Evolutionary conservation across 1,140 invertebrate genomes (phyloP).

Genomic region (Drosophila trapezifrons): DNA sequence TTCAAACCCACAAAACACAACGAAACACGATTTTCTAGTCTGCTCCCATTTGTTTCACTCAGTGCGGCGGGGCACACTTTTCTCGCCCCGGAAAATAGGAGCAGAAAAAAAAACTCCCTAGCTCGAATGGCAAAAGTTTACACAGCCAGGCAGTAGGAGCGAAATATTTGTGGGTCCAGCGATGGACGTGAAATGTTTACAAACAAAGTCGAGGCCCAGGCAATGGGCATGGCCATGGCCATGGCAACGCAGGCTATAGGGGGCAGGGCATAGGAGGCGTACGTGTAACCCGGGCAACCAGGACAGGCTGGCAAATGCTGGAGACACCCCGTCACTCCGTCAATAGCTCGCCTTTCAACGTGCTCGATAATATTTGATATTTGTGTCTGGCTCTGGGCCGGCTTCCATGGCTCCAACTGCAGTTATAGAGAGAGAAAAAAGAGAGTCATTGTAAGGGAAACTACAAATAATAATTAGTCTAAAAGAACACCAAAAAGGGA

Average conservation of each 20-base stretch:
- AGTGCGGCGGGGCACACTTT: conserved; percentile 42
- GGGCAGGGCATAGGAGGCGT: conserved; percentile 20
- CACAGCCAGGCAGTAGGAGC: conserved; percentile 47
- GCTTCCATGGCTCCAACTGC: conserved; percentile 24
- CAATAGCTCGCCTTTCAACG: conserved; percentile 58
- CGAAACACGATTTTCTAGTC: conserved; percentile 55
- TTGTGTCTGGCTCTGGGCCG: conserved; percentile 38
- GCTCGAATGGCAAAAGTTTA: conserved; percentile 77
- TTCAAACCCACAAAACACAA: conserved; percentile 50
- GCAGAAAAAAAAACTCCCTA: conserved; percentile 25
- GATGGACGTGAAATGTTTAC: conserved; percentile 81
- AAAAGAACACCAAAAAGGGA: too few relatives aligned
- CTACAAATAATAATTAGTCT: neutral
- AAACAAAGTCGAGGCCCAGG: conserved; percentile 68
- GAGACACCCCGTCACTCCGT: conserved; percentile 57
- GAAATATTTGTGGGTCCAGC: conserved; percentile 56
- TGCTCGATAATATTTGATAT: conserved; percentile 79
- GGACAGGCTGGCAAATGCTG: conserved; percentile 59
- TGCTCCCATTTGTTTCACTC: conserved; percentile 59
- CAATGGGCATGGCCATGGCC: conserved; percentile 13
- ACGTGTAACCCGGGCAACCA: conserved; percentile 42
- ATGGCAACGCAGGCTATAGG: conserved; percentile 50
- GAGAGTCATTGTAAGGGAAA: neutral
- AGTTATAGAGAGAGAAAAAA: conserved; percentile 17
- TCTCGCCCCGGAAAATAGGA: conserved; percentile 40